These are phyloP conservation scores for Temnothorax curvispinosus DNA, from an alignment of 1,140 invertebrate genomes.

Conservation along the genomic window DNA sequence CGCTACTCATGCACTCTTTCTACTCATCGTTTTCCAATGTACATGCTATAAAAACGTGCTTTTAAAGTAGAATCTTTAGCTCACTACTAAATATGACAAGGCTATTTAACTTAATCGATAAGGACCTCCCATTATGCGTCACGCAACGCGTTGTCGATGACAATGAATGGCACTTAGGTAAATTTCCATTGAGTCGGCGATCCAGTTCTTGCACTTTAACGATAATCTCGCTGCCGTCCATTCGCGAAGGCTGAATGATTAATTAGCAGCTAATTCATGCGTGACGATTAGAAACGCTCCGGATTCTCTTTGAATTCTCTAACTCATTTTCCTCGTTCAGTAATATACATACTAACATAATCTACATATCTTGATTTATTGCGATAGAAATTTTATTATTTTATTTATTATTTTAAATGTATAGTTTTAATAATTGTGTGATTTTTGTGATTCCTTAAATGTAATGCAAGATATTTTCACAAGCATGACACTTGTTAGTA, in stretches of 20 bases:
- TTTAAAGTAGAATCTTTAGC: background rate
- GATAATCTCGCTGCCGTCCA: background rate
- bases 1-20: background rate
- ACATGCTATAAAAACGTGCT: background rate
- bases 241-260: constrained; percentile 17
- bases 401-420: background rate
- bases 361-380: background rate
- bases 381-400: background rate
- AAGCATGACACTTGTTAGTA: background rate
- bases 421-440: background rate
- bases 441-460: background rate
- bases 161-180: background rate
- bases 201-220: constrained; percentile 33
- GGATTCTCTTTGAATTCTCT: background rate
- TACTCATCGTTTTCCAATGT: background rate
- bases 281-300: constrained; percentile 1
- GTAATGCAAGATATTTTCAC: background rate
- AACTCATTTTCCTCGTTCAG: background rate
- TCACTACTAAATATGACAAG: background rate
- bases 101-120: constrained; percentile 24
- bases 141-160: constrained; percentile 23
- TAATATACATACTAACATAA: background rate
- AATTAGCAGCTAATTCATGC: constrained; percentile 39
- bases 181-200: background rate
- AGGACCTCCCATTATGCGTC: constrained; percentile 11